These are phyloP conservation scores for Erethizon dorsatum DNA, from an alignment of 2,797 vertebrate genomes.

Conservation along the genomic window DNA sequence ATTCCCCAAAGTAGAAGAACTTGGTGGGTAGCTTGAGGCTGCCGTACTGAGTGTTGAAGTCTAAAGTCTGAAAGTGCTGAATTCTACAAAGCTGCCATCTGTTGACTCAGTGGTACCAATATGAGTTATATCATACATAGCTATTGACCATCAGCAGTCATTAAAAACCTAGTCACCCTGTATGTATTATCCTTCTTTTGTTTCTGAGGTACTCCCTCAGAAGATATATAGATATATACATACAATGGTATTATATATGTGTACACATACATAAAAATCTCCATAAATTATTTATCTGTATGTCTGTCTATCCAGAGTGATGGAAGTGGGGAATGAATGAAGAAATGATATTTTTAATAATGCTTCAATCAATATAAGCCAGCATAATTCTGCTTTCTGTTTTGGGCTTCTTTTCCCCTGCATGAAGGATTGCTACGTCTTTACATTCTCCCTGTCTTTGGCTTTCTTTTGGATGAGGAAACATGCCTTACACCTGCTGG, in stretches of 20 bases:
- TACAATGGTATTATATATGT: neutral
- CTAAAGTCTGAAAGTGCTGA: neutral
- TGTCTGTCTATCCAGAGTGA: too few species aligned
- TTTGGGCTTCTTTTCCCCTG: neutral
- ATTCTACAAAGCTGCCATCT: neutral
- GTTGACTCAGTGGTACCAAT: neutral
- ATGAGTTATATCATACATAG: neutral
- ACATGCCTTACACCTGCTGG: conserved; percentile 11
- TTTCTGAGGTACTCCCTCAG: neutral
- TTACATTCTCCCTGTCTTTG: conserved; percentile 51
- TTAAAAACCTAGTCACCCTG: neutral
- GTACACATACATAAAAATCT: neutral
- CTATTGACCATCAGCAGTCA: neutral
- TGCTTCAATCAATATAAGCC: neutral
- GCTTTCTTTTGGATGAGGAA: conserved; percentile 65
- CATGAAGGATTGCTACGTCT: neutral
- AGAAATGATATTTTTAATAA: neutral
- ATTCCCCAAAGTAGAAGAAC: conserved; percentile 4
- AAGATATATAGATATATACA: neutral
- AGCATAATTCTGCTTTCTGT: neutral
- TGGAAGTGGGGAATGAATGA: neutral
- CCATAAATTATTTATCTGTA: neutral
- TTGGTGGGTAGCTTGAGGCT: neutral
- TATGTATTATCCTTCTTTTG: neutral
- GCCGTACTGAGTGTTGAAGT: neutral